A percentile compares a stretch with the other conserved stretches of the same genome.
phyloP scores from a whole-genome alignment of 2,888 invertebrate species.

The Adelognathus sp. region DNA sequence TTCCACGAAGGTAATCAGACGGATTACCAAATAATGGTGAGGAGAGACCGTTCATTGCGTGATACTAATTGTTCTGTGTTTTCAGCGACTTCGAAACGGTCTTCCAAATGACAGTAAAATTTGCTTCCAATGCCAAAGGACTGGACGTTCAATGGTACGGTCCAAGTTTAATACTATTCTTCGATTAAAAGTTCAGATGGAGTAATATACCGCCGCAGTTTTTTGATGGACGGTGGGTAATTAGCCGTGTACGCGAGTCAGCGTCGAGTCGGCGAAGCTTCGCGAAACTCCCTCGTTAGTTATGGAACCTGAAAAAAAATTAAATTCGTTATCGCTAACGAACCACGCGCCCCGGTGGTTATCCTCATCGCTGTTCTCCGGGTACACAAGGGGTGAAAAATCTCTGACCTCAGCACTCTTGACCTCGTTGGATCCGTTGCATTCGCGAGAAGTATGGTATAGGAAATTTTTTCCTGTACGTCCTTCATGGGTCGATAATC shows the following conservation, averaged over 20 bases:
- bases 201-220: too few relatives aligned
- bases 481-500: neutral
- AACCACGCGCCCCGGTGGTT: neutral
- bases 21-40: too few relatives aligned
- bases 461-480: neutral
- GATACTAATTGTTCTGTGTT: too few relatives aligned
- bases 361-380: neutral
- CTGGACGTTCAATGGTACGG: too few relatives aligned
- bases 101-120: too few relatives aligned
- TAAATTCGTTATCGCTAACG: conserved; percentile 29
- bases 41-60: too few relatives aligned
- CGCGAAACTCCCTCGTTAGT: conserved; percentile 10
- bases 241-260: neutral
- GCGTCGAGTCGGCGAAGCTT: neutral
- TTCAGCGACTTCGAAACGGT: too few relatives aligned
- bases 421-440: neutral
- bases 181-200: too few relatives aligned
- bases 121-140: too few relatives aligned
- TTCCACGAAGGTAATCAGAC: too few relatives aligned
- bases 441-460: neutral
- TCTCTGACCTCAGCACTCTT: neutral
- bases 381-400: neutral
- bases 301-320: conserved; percentile 13
- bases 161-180: too few relatives aligned
- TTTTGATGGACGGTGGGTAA: too few relatives aligned